phyloP scores from a whole-genome alignment of 2,113 vertebrate genomes.

The Vanacampus margaritifer region DNA sequence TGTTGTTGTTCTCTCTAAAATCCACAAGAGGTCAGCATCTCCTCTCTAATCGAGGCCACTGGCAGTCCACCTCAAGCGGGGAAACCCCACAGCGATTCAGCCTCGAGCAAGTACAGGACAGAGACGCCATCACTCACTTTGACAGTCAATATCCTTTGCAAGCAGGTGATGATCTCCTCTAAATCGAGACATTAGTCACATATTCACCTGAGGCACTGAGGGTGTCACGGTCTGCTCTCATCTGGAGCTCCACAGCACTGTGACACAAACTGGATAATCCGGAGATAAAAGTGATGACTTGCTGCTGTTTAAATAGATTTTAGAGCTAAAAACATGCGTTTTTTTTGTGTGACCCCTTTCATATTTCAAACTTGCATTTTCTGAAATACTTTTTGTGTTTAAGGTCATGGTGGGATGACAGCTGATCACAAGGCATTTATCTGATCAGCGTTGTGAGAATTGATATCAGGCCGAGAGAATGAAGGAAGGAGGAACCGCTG shows the following conservation, averaged over 20 bases:
- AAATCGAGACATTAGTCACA: conserved; percentile 27
- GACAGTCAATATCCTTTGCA: conserved; percentile 16
- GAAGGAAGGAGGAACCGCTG: too few relatives aligned
- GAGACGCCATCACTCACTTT: conserved; percentile 35
- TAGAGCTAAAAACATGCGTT: neutral
- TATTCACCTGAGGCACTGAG: conserved; percentile 24
- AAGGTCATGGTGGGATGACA: too few relatives aligned
- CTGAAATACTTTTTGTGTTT: neutral
- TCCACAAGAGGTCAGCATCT: conserved; percentile 48
- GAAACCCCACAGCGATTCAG: conserved; percentile 26
- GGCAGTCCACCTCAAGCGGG: neutral
- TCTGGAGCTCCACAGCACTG: neutral
- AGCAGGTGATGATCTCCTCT: conserved; percentile 18
- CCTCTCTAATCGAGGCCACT: neutral
- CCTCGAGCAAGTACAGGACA: conserved; percentile 16
- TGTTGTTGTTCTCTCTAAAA: neutral
- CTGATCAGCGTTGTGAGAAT: too few relatives aligned
- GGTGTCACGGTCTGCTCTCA: conserved; percentile 1
- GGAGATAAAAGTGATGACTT: neutral
- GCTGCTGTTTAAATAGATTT: neutral
- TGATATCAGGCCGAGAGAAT: too few relatives aligned
- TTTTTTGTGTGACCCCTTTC: neutral
- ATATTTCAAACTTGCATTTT: neutral
- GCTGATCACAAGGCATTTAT: too few relatives aligned
- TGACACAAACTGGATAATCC: neutral